Percentiles rank a stretch among this genome's conserved stretches.
Conservation (phyloP, 2,797 vertebrate species). For the Cottoperca gobio region DNA sequence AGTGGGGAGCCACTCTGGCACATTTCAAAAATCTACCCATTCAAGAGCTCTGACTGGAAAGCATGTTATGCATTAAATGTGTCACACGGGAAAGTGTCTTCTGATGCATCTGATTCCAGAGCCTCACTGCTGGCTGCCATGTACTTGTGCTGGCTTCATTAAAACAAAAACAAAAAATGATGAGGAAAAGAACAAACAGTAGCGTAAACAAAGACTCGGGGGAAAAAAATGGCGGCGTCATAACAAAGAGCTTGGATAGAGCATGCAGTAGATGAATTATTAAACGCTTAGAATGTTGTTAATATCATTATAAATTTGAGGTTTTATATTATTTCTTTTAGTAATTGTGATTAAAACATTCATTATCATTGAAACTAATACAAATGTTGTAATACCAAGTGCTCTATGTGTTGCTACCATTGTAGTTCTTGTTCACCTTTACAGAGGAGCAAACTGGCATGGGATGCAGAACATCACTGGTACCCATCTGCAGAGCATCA, state of each 20-base stretch:
- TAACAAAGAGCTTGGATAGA: slow-evolving; percentile 27
- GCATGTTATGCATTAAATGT: slow-evolving; percentile 96
- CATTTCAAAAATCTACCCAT: slow-evolving; percentile 95
- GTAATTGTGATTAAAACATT: no score
- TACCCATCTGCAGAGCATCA: no score
- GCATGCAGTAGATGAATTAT: slow-evolving; percentile 20
- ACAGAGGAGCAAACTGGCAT: no score
- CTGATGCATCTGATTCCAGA: slow-evolving; percentile 92
- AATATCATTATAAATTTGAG: neutral
- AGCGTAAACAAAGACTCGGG: slow-evolving; percentile 32
- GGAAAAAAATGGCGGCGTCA: slow-evolving; percentile 30
- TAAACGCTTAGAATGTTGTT: slow-evolving; percentile 2
- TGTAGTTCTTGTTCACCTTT: no score
- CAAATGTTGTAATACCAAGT: neutral
- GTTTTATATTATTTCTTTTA: no score
- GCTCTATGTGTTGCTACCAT: no score
- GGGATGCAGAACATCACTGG: no score
- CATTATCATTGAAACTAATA: slow-evolving; percentile 1
- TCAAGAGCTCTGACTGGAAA: slow-evolving; percentile 92
- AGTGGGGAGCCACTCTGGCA: slow-evolving; percentile 96
- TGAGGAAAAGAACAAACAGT: slow-evolving; percentile 43
- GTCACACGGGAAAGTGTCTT: slow-evolving; percentile 94
- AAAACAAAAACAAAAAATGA: slow-evolving; percentile 40
- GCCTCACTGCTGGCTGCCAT: slow-evolving; percentile 77
- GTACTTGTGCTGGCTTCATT: slow-evolving; percentile 61